Base-by-base conservation (phyloP, 2,888 invertebrate genomes). In the Cordylochernes scorpioides region DNA sequence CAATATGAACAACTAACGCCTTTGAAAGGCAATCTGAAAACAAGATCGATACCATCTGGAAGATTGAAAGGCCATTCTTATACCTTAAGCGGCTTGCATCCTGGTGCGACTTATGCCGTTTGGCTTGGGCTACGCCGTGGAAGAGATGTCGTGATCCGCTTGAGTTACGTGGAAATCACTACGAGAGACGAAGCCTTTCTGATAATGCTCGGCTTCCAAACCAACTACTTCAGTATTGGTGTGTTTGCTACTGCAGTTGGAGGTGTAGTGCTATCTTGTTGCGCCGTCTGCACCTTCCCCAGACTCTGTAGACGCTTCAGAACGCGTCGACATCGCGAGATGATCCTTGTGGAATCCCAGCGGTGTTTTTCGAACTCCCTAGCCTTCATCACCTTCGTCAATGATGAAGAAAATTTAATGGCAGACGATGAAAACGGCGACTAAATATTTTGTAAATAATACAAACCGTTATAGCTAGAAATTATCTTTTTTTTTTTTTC, bases 1-100 rank as follows among this genome's bases (percentile, higher is more conserved):
- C 34, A 36, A 4, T 41, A 41, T 30, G 7, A 27, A 9, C 25
- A 31, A 9, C 28, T 12, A n/a, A 29, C 18, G 18, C 31, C 21
- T 12, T 31, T 19, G n/a, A 24, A 29, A 15, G 22, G 19, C n/a
- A 27, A 33, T 6, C 10, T 27, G 14, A 35, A 37, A 4, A 28
- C n/a, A 15, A n/a, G n/a, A n/a, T 17, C 9, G 17, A 24, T 25
- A 15, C 19, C 13, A 21, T 39, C 40, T 3, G 43, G 42, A 9
- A n/a, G n/a, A n/a, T 32, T 39, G 9, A 40, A 40, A 27, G 35
- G 49, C 36, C 47, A 47, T 29, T 48, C 46, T 12, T 54, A 52
- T 39, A 54, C 52, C 15, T 46, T 54, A n/a, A 45, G 46, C 19
- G 47, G 51, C 15, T 43, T 55, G 9, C 41, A 46, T 31, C 50